Evolutionary conservation across 2,797 vertebrate species (phyloP).

Genomic region (Alauda arvensis): DNA sequence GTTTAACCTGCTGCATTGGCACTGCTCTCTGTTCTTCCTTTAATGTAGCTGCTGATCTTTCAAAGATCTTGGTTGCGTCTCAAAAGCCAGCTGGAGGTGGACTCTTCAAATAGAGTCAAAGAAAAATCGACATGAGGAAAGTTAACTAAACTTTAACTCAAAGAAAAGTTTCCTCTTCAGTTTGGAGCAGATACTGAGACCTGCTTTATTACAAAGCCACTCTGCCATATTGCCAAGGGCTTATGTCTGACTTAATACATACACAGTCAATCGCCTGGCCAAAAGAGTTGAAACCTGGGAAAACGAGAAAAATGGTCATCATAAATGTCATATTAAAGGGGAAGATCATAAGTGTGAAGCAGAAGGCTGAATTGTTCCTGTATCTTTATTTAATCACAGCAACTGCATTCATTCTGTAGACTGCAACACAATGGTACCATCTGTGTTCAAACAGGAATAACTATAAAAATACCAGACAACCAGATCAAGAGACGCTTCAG

Average conservation of each 20-base stretch:
- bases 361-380: background rate
- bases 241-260: slow-evolving; percentile 14
- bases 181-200: slow-evolving; percentile 56
- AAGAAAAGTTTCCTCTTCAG: slow-evolving; percentile 47
- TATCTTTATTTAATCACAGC: slow-evolving; percentile 24
- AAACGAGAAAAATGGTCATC: background rate
- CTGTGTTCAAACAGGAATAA: background rate
- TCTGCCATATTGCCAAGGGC: slow-evolving; percentile 36
- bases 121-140: slow-evolving; percentile 8
- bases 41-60: slow-evolving; percentile 48
- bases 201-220: slow-evolving; percentile 34
- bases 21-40: slow-evolving; percentile 41
- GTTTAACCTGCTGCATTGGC: slow-evolving; percentile 36
- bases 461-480: slow-evolving; percentile 18
- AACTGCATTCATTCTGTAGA: background rate
- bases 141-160: slow-evolving; percentile 55
- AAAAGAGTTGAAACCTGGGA: background rate
- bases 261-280: background rate
- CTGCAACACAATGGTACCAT: background rate
- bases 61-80: slow-evolving; percentile 55
- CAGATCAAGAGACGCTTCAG: slow-evolving; percentile 22
- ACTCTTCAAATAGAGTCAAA: slow-evolving; percentile 48
- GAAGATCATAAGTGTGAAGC: background rate
- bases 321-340: background rate
- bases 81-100: slow-evolving; percentile 44